Percentiles rank a stretch among this genome's conserved stretches.
phyloP scores from a whole-genome alignment of 2,888 invertebrate species.

The Lochmaea capreae region DNA sequence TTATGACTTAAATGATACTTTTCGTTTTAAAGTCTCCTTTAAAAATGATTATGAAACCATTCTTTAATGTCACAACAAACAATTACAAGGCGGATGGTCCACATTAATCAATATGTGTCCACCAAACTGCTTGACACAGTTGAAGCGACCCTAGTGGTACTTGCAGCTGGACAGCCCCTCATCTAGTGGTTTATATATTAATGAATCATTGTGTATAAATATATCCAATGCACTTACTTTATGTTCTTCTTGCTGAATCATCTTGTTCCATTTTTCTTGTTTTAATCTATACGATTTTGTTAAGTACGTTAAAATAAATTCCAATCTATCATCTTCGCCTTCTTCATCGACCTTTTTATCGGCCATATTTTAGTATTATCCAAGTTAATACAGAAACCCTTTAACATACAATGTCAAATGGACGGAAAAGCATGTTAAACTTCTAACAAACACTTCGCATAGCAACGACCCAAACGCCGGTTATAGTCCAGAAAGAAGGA shows the following conservation, averaged over 20 bases:
- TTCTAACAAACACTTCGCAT: slow-evolving; percentile 54
- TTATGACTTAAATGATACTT: too few species aligned
- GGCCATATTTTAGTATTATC: slow-evolving; percentile 43
- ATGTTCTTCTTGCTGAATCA: slow-evolving; percentile 78
- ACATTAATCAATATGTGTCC: too few species aligned
- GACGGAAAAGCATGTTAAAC: slow-evolving; percentile 28
- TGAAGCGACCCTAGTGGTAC: too few species aligned
- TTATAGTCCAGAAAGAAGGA: slow-evolving; percentile 3
- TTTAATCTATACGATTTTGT: slow-evolving; percentile 82
- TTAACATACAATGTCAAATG: slow-evolving; percentile 17
- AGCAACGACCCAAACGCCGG: slow-evolving; percentile 47
- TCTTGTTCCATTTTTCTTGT: slow-evolving; percentile 88
- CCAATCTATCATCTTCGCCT: slow-evolving; percentile 76
- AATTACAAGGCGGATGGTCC: too few species aligned
- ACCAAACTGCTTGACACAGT: too few species aligned
- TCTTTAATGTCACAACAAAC: too few species aligned
- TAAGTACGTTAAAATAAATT: slow-evolving; percentile 82
- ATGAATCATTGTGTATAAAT: too few species aligned
- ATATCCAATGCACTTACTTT: slow-evolving; percentile 66
- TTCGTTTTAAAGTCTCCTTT: too few species aligned
- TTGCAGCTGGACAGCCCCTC: too few species aligned
- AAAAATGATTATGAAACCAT: too few species aligned
- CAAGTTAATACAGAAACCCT: not conserved
- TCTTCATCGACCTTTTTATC: slow-evolving; percentile 62
- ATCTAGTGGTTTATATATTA: too few species aligned